These are phyloP conservation scores for Oophaga sylvatica DNA, from an alignment of 2,797 vertebrate species.

Conservation along the genomic window DNA sequence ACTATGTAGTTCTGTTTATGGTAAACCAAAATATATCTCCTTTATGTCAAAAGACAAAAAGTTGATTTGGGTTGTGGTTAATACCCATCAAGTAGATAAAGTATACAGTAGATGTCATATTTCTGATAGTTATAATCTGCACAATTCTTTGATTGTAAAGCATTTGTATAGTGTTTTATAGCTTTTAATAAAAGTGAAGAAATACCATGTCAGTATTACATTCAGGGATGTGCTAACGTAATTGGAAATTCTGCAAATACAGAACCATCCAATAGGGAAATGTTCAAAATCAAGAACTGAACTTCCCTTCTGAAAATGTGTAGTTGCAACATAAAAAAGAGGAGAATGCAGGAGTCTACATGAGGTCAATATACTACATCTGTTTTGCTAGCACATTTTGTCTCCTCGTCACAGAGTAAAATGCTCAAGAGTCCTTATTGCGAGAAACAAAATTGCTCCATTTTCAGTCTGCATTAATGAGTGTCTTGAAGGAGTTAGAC, in stretches of 20 bases:
- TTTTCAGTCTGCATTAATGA: slow-evolving; percentile 46
- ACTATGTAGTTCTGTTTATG: no score
- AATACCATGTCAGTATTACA: not conserved
- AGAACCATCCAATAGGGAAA: slow-evolving; percentile 16
- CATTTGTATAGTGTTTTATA: not conserved
- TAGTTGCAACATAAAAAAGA: slow-evolving; percentile 5
- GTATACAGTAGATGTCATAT: no score
- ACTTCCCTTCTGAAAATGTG: not conserved
- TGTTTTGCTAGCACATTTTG: slow-evolving; percentile 38
- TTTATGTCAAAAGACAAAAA: no score
- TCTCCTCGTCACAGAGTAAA: slow-evolving; percentile 33
- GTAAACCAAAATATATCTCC: no score
- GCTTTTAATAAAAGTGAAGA: not conserved
- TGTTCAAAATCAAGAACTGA: slow-evolving; percentile 2
- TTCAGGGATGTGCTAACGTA: not conserved
- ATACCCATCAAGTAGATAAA: no score
- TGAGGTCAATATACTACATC: slow-evolving; percentile 45
- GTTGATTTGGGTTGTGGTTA: no score
- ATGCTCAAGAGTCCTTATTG: slow-evolving; percentile 36
- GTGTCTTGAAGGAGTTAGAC: slow-evolving; percentile 43
- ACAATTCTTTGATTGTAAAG: no score
- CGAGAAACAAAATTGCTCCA: slow-evolving; percentile 29
- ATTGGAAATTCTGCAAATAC: not conserved
- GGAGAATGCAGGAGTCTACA: slow-evolving; percentile 1
- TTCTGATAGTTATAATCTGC: no score